phyloP scores from a whole-genome alignment of 2,113 vertebrate species.

The Cygnus atratus region DNA sequence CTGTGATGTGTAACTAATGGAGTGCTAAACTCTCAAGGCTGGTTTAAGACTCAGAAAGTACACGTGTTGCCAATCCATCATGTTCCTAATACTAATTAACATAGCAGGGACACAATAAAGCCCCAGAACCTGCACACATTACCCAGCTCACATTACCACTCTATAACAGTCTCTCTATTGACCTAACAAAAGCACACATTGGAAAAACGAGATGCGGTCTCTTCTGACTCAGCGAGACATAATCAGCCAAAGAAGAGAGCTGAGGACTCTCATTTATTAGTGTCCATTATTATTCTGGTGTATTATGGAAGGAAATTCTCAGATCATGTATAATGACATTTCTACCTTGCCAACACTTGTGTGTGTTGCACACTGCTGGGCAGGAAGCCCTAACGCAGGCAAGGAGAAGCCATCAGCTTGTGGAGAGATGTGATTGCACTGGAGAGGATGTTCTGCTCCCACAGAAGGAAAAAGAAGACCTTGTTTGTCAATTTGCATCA shows the following conservation, averaged over 20 bases:
- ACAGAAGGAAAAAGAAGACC: not conserved
- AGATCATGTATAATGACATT: not conserved
- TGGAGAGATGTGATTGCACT: fast-evolving
- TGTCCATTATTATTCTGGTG: not conserved
- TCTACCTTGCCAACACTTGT: not conserved
- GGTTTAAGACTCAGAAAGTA: conserved; percentile 80
- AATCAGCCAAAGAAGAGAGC: not conserved
- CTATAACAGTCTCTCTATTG: conserved; percentile 67
- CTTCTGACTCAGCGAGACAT: conserved; percentile 34
- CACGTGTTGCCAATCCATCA: conserved; percentile 93
- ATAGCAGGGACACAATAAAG: conserved; percentile 86
- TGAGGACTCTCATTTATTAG: not conserved
- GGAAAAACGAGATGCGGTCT: not conserved
- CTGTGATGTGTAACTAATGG: conserved; percentile 82
- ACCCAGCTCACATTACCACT: conserved; percentile 80
- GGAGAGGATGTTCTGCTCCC: not conserved
- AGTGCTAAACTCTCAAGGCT: conserved; percentile 83
- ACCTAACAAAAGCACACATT: conserved; percentile 39
- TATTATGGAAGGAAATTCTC: not conserved
- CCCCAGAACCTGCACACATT: conserved; percentile 77
- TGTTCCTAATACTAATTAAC: conserved; percentile 89
- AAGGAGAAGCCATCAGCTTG: not conserved
- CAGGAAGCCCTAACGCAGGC: not conserved
- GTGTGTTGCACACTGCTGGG: not conserved
- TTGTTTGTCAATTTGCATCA: not conserved